Conservation (phyloP, 2,888 invertebrate species). For the Artemia sp. region DNA sequence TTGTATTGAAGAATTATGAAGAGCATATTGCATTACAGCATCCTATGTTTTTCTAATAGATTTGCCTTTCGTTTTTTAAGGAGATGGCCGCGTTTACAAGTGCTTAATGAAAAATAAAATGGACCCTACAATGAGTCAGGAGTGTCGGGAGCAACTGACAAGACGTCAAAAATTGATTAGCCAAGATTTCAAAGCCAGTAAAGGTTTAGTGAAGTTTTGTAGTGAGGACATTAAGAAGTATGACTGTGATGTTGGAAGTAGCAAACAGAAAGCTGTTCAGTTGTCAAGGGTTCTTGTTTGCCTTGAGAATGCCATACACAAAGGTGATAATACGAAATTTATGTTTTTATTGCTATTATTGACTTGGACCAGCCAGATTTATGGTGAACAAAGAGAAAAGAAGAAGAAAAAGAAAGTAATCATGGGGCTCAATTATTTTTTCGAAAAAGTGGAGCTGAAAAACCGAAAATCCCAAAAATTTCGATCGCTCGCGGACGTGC, state of each 20-base stretch:
- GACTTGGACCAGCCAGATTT: too few relatives aligned
- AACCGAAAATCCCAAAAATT: too few relatives aligned
- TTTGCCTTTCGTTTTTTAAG: conserved; percentile 58
- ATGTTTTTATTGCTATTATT: too few relatives aligned
- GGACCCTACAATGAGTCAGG: conserved; percentile 42
- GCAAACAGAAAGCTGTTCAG: conserved; percentile 58
- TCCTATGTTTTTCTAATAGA: conserved; percentile 28
- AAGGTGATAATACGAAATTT: conserved; percentile 34
- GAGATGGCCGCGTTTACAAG: conserved; percentile 66
- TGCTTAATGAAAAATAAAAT: conserved; percentile 70
- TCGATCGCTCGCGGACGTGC: too few relatives aligned
- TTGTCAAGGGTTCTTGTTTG: conserved; percentile 81
- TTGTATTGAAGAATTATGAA: too few relatives aligned
- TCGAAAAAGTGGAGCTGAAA: too few relatives aligned
- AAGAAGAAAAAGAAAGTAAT: too few relatives aligned
- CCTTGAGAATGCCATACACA: conserved; percentile 58
- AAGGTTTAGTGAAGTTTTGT: conserved; percentile 71
- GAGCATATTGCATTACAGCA: too few relatives aligned
- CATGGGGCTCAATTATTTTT: too few relatives aligned
- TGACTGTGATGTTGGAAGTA: conserved; percentile 47
- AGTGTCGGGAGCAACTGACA: conserved; percentile 64
- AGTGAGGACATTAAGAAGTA: conserved; percentile 70
- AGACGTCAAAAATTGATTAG: conserved; percentile 71
- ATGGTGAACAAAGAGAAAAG: too few relatives aligned
- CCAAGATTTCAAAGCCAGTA: conserved; percentile 75